Conservation (phyloP, 2,797 vertebrate genomes). For the Anas bernieri region DNA sequence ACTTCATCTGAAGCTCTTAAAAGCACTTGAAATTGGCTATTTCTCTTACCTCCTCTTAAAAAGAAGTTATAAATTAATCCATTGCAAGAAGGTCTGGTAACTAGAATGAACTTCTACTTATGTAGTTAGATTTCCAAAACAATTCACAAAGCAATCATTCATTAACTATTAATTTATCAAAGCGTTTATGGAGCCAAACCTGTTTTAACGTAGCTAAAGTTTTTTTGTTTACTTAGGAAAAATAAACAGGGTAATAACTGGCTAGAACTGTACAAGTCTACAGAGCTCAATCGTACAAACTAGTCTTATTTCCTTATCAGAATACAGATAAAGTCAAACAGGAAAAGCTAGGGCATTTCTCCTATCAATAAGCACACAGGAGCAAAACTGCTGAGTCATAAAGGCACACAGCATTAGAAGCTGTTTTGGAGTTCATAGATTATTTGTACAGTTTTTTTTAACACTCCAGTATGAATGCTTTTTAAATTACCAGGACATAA, state of each 20-base stretch:
- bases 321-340: background rate
- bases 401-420: background rate
- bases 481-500: background rate
- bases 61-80: background rate
- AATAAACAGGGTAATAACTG: conserved; percentile 43
- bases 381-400: conserved; percentile 34
- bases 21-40: background rate
- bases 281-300: conserved; percentile 15
- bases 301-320: conserved; percentile 36
- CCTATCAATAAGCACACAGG: background rate
- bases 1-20: background rate
- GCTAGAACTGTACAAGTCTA: conserved; percentile 31
- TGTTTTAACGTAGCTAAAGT: background rate
- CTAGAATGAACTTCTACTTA: background rate
- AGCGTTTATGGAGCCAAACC: background rate
- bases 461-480: too few species aligned
- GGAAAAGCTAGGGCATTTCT: conserved; percentile 28
- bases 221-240: conserved; percentile 52
- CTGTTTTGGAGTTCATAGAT: background rate
- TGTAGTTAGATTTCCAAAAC: background rate
- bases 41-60: background rate
- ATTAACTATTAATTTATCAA: background rate
- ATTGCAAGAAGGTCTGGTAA: background rate
- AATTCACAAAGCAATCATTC: background rate
- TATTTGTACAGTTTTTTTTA: background rate